These are phyloP conservation scores for Muscicapa comitata DNA, from an alignment of 2,797 vertebrate species.

Conservation along the genomic window DNA sequence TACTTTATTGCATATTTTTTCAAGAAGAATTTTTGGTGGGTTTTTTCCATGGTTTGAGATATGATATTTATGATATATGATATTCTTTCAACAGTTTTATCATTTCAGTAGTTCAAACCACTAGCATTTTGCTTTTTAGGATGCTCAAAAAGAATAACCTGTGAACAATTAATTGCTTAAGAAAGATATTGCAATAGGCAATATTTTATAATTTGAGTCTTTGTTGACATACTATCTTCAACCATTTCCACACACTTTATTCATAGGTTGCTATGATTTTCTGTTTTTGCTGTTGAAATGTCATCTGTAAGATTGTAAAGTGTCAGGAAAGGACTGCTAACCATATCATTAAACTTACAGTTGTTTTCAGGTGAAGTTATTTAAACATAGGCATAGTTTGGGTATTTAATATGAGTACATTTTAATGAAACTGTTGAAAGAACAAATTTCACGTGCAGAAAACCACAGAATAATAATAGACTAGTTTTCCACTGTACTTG, in stretches of 20 bases:
- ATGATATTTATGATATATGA: neutral
- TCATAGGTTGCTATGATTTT: neutral
- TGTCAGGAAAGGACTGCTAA: neutral
- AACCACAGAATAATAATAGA: slow-evolving; percentile 42
- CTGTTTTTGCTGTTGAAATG: neutral
- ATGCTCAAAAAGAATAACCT: neutral
- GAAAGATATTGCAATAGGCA: neutral
- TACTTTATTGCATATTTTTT: neutral
- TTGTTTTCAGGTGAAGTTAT: slow-evolving; percentile 29
- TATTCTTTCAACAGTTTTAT: neutral
- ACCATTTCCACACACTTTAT: neutral
- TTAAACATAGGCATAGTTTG: neutral
- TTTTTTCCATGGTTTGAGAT: neutral
- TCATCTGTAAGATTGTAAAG: neutral
- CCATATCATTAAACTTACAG: neutral
- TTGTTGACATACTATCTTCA: neutral
- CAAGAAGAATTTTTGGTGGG: neutral
- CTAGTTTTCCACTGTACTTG: slow-evolving; percentile 47
- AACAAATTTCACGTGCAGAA: slow-evolving; percentile 31
- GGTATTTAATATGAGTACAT: slow-evolving; percentile 12
- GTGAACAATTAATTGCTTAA: neutral
- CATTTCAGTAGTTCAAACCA: neutral
- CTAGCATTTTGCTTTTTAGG: neutral
- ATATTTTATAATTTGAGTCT: neutral
- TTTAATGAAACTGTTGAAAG: slow-evolving; percentile 51